These are phyloP conservation scores for Camponotus floridanus DNA, from an alignment of 1,140 invertebrate genomes.

Conservation along the genomic window DNA sequence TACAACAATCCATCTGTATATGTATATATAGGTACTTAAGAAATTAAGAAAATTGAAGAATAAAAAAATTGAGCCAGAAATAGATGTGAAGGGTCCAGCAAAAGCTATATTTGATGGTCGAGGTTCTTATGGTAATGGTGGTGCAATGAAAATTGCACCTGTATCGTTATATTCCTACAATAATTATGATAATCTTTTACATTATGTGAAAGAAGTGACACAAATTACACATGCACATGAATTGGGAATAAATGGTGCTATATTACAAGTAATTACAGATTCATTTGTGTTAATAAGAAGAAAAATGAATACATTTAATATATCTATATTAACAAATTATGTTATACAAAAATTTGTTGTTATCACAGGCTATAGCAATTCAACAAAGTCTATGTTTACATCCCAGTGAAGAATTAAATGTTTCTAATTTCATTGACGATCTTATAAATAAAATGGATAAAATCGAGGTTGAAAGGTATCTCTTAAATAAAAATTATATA, in stretches of 20 bases:
- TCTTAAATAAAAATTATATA: background rate
- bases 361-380: slow-evolving; percentile 87
- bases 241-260: slow-evolving; percentile 89
- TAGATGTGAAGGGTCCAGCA: slow-evolving; percentile 89
- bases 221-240: slow-evolving; percentile 90
- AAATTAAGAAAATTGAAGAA: slow-evolving; percentile 82
- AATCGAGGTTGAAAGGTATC: slow-evolving; percentile 87
- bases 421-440: slow-evolving; percentile 86
- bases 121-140: slow-evolving; percentile 93
- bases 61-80: slow-evolving; percentile 67
- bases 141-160: slow-evolving; percentile 92
- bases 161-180: slow-evolving; percentile 89
- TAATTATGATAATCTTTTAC: slow-evolving; percentile 86
- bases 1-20: background rate
- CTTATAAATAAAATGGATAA: slow-evolving; percentile 88
- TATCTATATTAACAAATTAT: slow-evolving; percentile 49
- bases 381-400: slow-evolving; percentile 86
- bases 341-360: slow-evolving; percentile 34
- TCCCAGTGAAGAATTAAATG: slow-evolving; percentile 84
- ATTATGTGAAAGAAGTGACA: slow-evolving; percentile 86
- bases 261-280: slow-evolving; percentile 87
- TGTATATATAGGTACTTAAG: slow-evolving; percentile 87
- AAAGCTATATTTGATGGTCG: slow-evolving; percentile 90
- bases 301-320: slow-evolving; percentile 12
- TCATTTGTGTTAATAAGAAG: background rate